Evolutionary conservation across 1,140 invertebrate genomes (phyloP), one percentile per base, ranked within the genome.

Genomic region (Homalodisca vitripennis): DNA sequence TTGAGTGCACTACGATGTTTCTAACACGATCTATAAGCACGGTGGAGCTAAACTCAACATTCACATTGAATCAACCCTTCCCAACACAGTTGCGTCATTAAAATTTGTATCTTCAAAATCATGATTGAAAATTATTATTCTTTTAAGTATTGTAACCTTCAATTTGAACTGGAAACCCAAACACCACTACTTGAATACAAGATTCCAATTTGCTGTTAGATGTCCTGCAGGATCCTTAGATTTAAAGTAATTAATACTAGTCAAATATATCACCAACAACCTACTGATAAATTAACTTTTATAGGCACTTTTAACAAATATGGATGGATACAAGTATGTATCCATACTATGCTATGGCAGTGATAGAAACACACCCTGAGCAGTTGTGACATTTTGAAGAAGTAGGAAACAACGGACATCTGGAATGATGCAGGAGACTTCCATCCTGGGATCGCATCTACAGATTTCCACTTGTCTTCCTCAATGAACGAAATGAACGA

Each of bases 361-460:
- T 57, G 14, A 74, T 73, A n/a, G 71, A 69, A 71, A 83, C 80
- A 82, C 83, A 95, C 93, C 81, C 95, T 84, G 26, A 97, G 82
- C 69, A 89, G 84, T 84, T 97, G 95, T 12, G 94, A 96, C 67
- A 98, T 82, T 78, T 93, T 96, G 81, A 98, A 99, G 81, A 99
- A 98, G 73, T 93, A 89, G 48, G 94, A 92, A 10, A 98, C 87
- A 60, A 94, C 77, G 30, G 90, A 89, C 97, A 99, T 99, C 81
- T 95, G 93, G 60, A 95, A 77, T 1, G 95, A 97, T 73, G 92
- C 86, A 24, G 98, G 98, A 66, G 92, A 88, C 77, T 95, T 95
- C 94, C 95, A 98, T 22, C 86, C 83, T 22, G 94, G 86, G 57
- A 98, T 82, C 0, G 95, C 87, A 55, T 98, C 94, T 1, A 97